A percentile compares a stretch with the other conserved stretches of the same genome.
These are phyloP conservation scores for Diarsia mendica DNA, from an alignment of 2,888 invertebrate species.

Conservation along the genomic window DNA sequence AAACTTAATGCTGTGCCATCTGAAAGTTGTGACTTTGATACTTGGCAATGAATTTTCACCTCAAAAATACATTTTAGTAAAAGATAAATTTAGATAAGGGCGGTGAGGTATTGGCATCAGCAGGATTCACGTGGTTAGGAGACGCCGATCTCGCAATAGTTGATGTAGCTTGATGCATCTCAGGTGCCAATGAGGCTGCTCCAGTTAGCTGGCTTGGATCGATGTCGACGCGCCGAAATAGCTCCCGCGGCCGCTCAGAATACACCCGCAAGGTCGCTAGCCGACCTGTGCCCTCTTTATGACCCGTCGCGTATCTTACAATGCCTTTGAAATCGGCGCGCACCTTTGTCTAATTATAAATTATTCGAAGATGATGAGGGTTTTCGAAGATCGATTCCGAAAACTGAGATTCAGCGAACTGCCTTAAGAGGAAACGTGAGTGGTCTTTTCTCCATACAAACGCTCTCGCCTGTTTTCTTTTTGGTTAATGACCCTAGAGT, in stretches of 20 bases:
- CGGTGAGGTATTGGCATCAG: conserved; percentile 45
- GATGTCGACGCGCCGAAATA: conserved; percentile 85
- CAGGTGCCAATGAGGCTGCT: conserved; percentile 86
- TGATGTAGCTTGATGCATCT: conserved; percentile 76
- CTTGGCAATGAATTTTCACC: conserved; percentile 44
- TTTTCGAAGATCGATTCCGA: conserved; percentile 53
- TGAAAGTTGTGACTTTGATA: conserved; percentile 41
- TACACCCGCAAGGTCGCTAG: conserved; percentile 81
- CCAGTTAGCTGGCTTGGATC: conserved; percentile 81
- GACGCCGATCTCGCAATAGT: conserved; percentile 79
- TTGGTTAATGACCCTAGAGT: too few species aligned
- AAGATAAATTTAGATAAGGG: conserved; percentile 42
- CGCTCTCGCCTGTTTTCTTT: too few species aligned
- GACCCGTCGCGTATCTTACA: conserved; percentile 74
- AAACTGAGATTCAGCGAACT: conserved; percentile 41
- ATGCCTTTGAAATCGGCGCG: conserved; percentile 69
- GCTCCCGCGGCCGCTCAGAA: conserved; percentile 80
- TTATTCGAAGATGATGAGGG: conserved; percentile 60
- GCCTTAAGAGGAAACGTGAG: too few species aligned
- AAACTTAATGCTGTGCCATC: conserved; percentile 39
- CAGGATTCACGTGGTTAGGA: conserved; percentile 61
- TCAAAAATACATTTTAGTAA: conserved; percentile 23
- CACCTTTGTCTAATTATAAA: conserved; percentile 69
- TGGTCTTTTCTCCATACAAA: too few species aligned
- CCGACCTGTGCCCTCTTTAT: conserved; percentile 82